Base-by-base conservation (phyloP, 1,140 invertebrate genomes). In the Andrena cerasifolii region DNA sequence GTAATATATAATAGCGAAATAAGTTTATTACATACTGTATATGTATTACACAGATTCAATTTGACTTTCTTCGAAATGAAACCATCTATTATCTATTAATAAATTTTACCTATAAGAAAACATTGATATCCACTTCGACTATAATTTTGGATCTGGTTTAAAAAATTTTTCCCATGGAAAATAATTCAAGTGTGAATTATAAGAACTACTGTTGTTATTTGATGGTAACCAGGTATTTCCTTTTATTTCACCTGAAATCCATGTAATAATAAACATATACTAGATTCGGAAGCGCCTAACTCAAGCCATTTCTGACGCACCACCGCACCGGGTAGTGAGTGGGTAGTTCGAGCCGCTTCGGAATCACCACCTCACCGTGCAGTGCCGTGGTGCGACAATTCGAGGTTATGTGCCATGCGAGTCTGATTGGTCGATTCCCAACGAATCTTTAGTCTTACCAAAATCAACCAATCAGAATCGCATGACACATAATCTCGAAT, bases 111-210 rank as follows among this genome's bases (percentile, higher is more conserved):
- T 14, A 16, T 49, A 45, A 12, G 36, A 12, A 43, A 49, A 28
- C 33, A 65, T 40, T 5, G 47, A 2, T 54, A 49, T 33, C 43
- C 53, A 5, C 26, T 40, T 28, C 31, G 43, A 14, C 49, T 84
- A 90, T 59, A 89, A 88, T 89, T 91, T 91, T 63, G 90, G 88
- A 84, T 86, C 85, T 8, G 85, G 85, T 14, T 86, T 86, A 73
- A 92, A 92, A 81, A 89, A 91, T 56, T 90, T 88, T 28, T 84
- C 56, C 90, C 89, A 92, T 1, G 86, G 85, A 82, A 92, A 89
- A 45, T 71, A 26, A 74, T 82, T 86, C 31, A 86, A 53, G 53
- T 4, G 18, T 2, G 36, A 3, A 36, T 67, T 14, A 26, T 24
- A 3, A 2, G 2, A 2, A 49, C 16, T 16, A 33, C 1, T 18